A percentile compares a stretch with the other conserved stretches of the same genome.
Evolutionary conservation across 2,888 invertebrate species (phyloP).

Genomic region (Lordiphosa fenestrarum): DNA sequence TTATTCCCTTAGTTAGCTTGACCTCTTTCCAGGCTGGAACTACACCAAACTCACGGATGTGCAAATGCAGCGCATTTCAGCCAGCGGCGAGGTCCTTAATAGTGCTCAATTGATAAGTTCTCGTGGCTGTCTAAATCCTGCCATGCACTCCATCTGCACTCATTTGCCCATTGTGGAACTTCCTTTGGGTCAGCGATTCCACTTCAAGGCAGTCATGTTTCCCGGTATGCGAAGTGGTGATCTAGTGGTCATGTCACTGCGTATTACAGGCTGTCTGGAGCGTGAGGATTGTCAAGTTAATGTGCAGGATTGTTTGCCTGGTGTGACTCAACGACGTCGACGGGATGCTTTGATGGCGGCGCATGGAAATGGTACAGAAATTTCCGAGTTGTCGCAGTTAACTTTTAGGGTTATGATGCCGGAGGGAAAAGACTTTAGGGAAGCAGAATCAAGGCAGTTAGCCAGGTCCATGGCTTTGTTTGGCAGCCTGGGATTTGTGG

Average conservation of each 20-base stretch:
- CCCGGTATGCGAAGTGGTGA: constrained; percentile 83
- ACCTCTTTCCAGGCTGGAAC: constrained; percentile 78
- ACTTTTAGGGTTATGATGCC: constrained; percentile 76
- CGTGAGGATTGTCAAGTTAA: constrained; percentile 81
- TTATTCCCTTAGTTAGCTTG: too few species aligned
- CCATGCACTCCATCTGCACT: constrained; percentile 81
- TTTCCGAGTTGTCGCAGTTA: constrained; percentile 75
- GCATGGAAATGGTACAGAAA: constrained; percentile 55
- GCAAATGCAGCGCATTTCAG: constrained; percentile 78
- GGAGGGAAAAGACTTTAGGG: constrained; percentile 1
- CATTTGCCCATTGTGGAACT: constrained; percentile 79
- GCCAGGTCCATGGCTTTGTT: constrained; percentile 48
- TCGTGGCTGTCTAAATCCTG: constrained; percentile 81
- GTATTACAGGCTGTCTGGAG: constrained; percentile 82
- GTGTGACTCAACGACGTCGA: constrained; percentile 53
- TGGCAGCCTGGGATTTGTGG: constrained; percentile 66
- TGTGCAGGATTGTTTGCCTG: constrained; percentile 63
- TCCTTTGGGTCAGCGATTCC: constrained; percentile 80
- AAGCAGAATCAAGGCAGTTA: constrained; percentile 1
- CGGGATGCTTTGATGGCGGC: constrained; percentile 34
- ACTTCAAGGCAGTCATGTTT: constrained; percentile 83
- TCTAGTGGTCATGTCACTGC: constrained; percentile 82
- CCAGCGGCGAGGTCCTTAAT: constrained; percentile 73
- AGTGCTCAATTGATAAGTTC: constrained; percentile 80
- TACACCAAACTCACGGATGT: constrained; percentile 82